Evolutionary conservation across 2,888 invertebrate species (phyloP).

Genomic region (Hylaea fasciaria): DNA sequence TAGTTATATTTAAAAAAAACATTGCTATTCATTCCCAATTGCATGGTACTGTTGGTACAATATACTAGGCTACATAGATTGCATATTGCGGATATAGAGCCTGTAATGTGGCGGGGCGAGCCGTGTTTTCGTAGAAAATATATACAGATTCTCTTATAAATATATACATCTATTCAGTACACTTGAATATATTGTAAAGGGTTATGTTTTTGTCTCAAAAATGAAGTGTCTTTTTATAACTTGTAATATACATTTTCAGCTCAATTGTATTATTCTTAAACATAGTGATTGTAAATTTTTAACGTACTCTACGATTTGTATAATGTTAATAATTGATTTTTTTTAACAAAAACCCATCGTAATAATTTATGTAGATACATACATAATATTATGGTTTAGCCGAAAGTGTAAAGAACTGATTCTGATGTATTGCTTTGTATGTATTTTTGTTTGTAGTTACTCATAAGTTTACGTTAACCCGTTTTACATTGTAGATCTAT

Average conservation of each 20-base stretch:
- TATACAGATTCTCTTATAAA: no score
- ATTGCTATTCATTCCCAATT: no score
- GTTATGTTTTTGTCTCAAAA: background rate
- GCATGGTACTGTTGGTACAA: no score
- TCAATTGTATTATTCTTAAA: constrained; percentile 22
- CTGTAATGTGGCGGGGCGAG: no score
- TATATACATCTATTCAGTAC: no score
- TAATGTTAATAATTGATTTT: constrained; percentile 24
- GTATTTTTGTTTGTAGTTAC: constrained; percentile 7
- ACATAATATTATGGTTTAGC: constrained; percentile 19
- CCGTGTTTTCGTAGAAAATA: no score
- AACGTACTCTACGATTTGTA: constrained; percentile 28
- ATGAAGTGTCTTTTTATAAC: constrained; percentile 7
- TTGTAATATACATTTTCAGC: constrained; percentile 28
- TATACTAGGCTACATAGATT: no score
- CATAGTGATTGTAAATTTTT: constrained; percentile 20
- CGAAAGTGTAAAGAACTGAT: constrained; percentile 39
- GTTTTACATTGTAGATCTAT: constrained; percentile 16
- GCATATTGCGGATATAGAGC: no score
- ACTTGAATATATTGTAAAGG: no score
- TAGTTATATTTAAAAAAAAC: no score
- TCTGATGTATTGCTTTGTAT: constrained; percentile 12
- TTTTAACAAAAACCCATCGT: constrained; percentile 29
- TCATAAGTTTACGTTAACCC: constrained; percentile 2
- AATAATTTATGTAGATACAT: no score